Evolutionary conservation across 2,888 invertebrate species (phyloP).

Genomic region (Lymantria dispar): DNA sequence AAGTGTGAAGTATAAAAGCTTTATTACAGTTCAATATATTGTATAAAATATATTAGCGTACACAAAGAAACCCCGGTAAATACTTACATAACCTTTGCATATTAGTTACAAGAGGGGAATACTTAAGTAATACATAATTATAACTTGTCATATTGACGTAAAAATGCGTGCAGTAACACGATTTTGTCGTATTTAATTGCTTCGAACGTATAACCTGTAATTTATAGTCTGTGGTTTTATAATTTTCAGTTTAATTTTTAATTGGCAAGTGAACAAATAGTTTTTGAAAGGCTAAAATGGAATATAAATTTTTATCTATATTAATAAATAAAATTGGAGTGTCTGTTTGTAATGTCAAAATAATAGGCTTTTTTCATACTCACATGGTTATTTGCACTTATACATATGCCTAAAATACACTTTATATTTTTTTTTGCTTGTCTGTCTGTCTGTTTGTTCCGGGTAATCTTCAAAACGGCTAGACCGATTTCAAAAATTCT

Average conservation of each 20-base stretch:
- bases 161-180: slow-evolving; percentile 6
- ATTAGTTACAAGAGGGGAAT: slow-evolving; percentile 2
- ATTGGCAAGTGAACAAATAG: not conserved
- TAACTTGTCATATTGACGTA: slow-evolving; percentile 9
- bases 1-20: not conserved
- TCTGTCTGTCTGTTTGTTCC: too few relatives aligned
- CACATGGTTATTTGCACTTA: too few relatives aligned
- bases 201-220: not conserved
- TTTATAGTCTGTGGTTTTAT: not conserved
- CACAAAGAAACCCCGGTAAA: not conserved
- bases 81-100: slow-evolving; percentile 21
- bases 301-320: too few relatives aligned
- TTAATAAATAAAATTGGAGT: too few relatives aligned
- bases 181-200: slow-evolving; percentile 1
- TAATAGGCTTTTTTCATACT: too few relatives aligned
- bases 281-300: too few relatives aligned
- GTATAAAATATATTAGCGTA: not conserved
- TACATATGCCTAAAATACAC: too few relatives aligned
- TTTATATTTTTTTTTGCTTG: too few relatives aligned
- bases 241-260: slow-evolving; percentile 1
- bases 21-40: not conserved
- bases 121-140: slow-evolving; percentile 13
- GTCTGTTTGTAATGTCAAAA: too few relatives aligned
- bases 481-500: too few relatives aligned
- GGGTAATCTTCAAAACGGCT: too few relatives aligned